phyloP scores from a whole-genome alignment of 37 sponge, comb jelly and placozoan species.

The Cladorhizidae sp. region DNA sequence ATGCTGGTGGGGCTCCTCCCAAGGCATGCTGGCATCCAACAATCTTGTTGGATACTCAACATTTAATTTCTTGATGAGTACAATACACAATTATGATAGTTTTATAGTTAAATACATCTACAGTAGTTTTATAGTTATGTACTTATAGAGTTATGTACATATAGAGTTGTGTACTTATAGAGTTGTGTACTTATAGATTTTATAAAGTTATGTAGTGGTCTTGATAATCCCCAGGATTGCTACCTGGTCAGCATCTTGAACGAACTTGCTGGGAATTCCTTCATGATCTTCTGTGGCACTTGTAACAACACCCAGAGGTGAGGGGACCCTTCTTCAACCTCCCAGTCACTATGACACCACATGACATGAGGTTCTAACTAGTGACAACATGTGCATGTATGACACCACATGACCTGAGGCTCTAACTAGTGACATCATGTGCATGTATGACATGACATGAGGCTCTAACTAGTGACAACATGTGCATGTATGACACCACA shows the following conservation, averaged over 20 bases:
- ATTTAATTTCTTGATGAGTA: too few species aligned
- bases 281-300: slow-evolving; percentile 99
- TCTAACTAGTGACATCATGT: too few species aligned
- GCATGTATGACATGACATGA: not conserved
- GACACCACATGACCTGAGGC: too few species aligned
- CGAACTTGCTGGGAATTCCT: slow-evolving; percentile 96
- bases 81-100: too few species aligned
- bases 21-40: too few species aligned
- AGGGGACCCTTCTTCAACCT: not conserved
- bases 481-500: not conserved
- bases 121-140: not conserved
- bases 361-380: not conserved
- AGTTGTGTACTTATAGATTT: not conserved
- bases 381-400: too few species aligned
- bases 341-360: not conserved
- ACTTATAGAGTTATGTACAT: not conserved
- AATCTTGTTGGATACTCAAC: too few species aligned
- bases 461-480: not conserved
- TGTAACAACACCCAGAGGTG: slow-evolving; percentile 92
- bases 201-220: not conserved
- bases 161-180: not conserved
- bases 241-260: slow-evolving; percentile 96
- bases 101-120: not conserved
- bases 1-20: too few species aligned
- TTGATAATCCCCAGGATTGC: slow-evolving; percentile 70